A percentile compares a stretch with the other conserved stretches of the same genome.
Conservation (phyloP, 2,888 invertebrate species). For the Camponotus fellah region DNA sequence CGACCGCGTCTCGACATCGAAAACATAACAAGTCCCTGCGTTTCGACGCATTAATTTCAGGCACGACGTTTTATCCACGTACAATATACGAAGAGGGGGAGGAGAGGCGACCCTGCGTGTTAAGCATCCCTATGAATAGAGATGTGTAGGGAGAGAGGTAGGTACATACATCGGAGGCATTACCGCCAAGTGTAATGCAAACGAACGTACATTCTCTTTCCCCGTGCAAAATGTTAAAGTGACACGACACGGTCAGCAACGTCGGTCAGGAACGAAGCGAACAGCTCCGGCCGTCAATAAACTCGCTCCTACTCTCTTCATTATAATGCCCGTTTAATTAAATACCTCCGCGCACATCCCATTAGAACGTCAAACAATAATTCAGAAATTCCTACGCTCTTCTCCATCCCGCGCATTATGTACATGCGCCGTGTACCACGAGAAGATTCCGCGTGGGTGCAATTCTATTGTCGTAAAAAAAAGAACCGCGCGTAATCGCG, state of each 20-base stretch:
- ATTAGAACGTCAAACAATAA: conserved; percentile 66
- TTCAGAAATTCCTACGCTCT: conserved; percentile 25
- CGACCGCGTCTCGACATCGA: background rate
- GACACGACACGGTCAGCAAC: conserved; percentile 28
- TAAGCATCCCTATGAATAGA: conserved; percentile 45
- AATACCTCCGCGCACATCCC: conserved; percentile 55
- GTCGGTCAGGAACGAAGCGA: conserved; percentile 23
- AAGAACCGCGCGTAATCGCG: background rate
- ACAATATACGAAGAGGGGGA: background rate
- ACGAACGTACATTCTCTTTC: conserved; percentile 43
- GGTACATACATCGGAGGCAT: conserved; percentile 32
- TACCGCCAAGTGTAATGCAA: conserved; percentile 52
- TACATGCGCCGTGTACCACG: background rate
- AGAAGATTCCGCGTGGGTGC: background rate
- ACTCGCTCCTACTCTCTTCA: conserved; percentile 38
- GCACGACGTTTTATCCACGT: conserved; percentile 27
- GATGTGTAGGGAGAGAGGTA: background rate
- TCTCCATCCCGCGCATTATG: conserved; percentile 10
- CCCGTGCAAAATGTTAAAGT: conserved; percentile 49
- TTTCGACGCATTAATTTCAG: conserved; percentile 36
- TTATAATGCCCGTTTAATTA: conserved; percentile 65
- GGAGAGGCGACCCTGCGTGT: background rate
- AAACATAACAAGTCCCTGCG: conserved; percentile 31
- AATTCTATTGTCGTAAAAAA: conserved; percentile 15
- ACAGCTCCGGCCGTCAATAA: background rate